Base-by-base conservation (phyloP, 2,113 vertebrate genomes). In the Cyphomyrus plagiostoma region DNA sequence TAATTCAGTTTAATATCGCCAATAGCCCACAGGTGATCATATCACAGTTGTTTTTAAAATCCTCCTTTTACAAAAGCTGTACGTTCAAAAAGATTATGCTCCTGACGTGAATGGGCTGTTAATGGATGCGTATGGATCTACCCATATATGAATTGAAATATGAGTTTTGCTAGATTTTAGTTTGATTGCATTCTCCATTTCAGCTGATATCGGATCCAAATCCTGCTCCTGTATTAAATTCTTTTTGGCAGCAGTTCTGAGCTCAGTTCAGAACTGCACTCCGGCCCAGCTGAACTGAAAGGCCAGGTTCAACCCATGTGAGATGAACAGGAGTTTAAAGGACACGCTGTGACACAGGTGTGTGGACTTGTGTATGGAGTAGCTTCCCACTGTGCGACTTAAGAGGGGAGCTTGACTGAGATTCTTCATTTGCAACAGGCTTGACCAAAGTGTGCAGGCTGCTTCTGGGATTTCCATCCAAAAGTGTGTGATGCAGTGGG, bases 371-470 rank as follows among this genome's bases (percentile, higher is more conserved):
- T 0, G 2, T 42, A 19, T 15, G 53, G 88, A 21, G 21, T 10
- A 17, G n/a, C 35, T 74, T 50, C 17, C 26, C 48, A 48, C 66
- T 49, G 46, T 88, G 56, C 17, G 45, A 30, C 26, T 70, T 70
- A n/a, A 42, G 5, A 42, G 35, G 1, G 35, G 80, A 91, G 85
- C 89, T 66, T 66, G 70, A 92, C 4, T 58, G 45, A 89, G 90
- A 91, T 91, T 85, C 90, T 89, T 91, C 87, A 89, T 53, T 91
- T 92, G 93, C 90, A 89, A 83, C 88, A 58, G 91, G 91, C 89
- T 90, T 90, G 93, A 93, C 93, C 92, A 93, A 93, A 93, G 90
- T 92, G 92, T 91, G 92, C 92, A 91, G 89, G 80, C 56, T 85
- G 90, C 91, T 89, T 83, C 23, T 23, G 52, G 35, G 87, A 89